Percentiles rank a stretch among this genome's conserved stretches.
These are phyloP conservation scores for Chironomus striatipennis DNA, from an alignment of 1,140 invertebrate species.

Conservation along the genomic window DNA sequence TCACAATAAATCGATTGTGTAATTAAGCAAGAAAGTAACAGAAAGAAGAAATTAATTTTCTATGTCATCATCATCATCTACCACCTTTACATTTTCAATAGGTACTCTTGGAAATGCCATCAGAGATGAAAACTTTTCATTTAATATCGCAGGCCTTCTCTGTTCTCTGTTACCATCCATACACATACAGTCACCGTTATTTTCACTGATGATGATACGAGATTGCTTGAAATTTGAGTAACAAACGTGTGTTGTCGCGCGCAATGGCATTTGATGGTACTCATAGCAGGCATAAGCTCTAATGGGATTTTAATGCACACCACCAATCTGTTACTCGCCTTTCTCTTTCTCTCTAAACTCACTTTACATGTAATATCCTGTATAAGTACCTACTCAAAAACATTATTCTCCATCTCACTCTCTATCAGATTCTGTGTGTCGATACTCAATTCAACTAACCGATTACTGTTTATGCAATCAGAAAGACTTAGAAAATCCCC, in stretches of 20 bases:
- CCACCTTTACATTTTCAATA: too few species aligned
- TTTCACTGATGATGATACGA: background rate
- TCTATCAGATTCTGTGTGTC: background rate
- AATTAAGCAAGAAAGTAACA: background rate
- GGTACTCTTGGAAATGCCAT: too few species aligned
- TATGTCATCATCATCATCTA: too few species aligned
- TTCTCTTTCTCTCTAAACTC: background rate
- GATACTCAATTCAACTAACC: background rate
- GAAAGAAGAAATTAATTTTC: too few species aligned
- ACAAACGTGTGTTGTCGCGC: background rate
- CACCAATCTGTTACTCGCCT: constrained; percentile 16
- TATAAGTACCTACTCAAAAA: constrained; percentile 1
- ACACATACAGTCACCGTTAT: too few species aligned
- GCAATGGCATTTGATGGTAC: background rate
- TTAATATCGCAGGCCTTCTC: too few species aligned
- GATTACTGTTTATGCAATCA: background rate
- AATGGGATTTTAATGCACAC: constrained; percentile 22
- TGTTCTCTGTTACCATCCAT: too few species aligned
- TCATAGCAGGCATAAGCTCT: background rate
- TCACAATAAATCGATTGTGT: background rate
- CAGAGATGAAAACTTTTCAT: too few species aligned
- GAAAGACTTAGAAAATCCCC: background rate
- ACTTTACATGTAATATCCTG: constrained; percentile 21
- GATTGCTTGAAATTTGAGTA: background rate
- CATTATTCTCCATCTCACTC: background rate